Evolutionary conservation across 1,140 invertebrate genomes (phyloP), one percentile per base, ranked within the genome.

Genomic region (Bombus huntii): DNA sequence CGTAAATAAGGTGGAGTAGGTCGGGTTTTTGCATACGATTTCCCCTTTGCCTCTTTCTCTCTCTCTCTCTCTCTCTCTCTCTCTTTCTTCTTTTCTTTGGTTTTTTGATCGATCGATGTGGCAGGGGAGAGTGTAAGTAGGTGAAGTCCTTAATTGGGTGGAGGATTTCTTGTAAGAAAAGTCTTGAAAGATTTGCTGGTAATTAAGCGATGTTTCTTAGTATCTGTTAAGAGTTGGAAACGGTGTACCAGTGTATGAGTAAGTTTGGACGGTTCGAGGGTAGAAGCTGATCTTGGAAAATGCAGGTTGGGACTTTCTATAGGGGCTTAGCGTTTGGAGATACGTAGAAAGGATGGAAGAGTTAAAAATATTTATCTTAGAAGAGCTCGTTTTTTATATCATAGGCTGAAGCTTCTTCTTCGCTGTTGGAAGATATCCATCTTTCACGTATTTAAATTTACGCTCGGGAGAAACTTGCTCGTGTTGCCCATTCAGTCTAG

Each of bases 1-100:
- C 65, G 66, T n/a, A 44, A 66, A 77, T 22, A 70, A 28, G 65
- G 53, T 39, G 76, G n/a, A 72, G 66, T 72, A 84, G 82, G 81
- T 76, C 74, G 74, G 31, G 34, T 83, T 78, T 42, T 74, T 42
- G 44, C 28, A 31, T 34, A 9, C 6, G 25, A 8, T 15, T 28
- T 44, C n/a, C n/a, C 13, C 28, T n/a, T 8, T 9, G 1, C 9
- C 18, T 15, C 62, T 6, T 0, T 65, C 28, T 28, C 28, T 57
- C n/a, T 34, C 18, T 15, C 6, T 65, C 28, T 28, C 28, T 57
- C n/a, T n/a, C n/a, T 34, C 18, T 15, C 6, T 34, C 31, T 65
- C 28, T n/a, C 13, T 18, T 10, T 34, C 66, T 31, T 37, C 9
- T 18, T 3, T 9, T 5, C 31, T 1, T 2, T 15, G 6, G 8